phyloP scores from a whole-genome alignment of 2,797 vertebrate species.

The Bovichtus diacanthus region DNA sequence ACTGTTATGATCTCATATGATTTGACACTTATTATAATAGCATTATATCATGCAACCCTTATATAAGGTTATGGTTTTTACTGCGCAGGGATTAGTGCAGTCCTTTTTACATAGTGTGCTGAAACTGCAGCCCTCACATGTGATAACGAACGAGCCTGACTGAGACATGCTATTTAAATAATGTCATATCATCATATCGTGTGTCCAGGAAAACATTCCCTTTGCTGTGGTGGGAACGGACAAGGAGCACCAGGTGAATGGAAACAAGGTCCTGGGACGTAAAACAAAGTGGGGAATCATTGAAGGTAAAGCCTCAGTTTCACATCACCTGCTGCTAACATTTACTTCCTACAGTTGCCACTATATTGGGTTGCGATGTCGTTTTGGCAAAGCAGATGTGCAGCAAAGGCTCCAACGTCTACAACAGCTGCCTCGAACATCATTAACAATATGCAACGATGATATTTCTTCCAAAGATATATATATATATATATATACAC shows the following conservation, averaged over 20 bases:
- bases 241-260: slow-evolving; percentile 94
- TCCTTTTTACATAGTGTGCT: not conserved
- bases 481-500: too few species aligned
- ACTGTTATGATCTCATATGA: not conserved
- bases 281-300: slow-evolving; percentile 98
- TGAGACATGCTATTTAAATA: not conserved
- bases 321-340: not conserved
- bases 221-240: slow-evolving; percentile 97
- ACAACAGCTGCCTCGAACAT: not conserved
- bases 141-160: not conserved
- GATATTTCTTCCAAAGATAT: not conserved
- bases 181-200: not conserved
- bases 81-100: not conserved
- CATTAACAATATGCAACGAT: not conserved
- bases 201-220: slow-evolving; percentile 91
- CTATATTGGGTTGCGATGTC: not conserved
- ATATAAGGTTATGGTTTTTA: not conserved
- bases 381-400: not conserved
- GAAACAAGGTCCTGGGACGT: slow-evolving; percentile 92
- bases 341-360: not conserved
- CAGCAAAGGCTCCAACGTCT: not conserved
- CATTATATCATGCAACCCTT: not conserved
- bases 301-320: slow-evolving; percentile 87
- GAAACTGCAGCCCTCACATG: not conserved
- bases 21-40: too few species aligned